Evolutionary conservation across 2,797 vertebrate species (phyloP).

Genomic region (Taeniopygia guttata): DNA sequence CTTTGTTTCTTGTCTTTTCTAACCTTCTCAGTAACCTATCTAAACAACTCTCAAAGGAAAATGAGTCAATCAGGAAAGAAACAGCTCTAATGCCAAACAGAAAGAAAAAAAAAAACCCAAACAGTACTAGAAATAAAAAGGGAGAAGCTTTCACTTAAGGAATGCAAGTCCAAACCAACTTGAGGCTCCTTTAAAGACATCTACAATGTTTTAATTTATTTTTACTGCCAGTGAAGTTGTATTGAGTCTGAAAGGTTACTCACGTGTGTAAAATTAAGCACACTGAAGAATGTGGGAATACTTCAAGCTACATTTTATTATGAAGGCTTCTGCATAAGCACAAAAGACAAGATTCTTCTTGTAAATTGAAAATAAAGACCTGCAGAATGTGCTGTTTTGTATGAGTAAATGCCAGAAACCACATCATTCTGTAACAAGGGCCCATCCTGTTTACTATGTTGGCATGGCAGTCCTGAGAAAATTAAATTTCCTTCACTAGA

Average conservation of each 20-base stretch:
- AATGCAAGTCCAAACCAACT: not conserved
- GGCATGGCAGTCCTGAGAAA: not conserved
- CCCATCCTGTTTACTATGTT: not conserved
- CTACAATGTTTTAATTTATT: not conserved
- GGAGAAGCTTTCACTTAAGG: not conserved
- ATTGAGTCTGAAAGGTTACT: not conserved
- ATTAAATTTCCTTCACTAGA: not conserved
- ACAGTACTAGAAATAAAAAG: not conserved
- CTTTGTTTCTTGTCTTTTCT: conserved; percentile 43
- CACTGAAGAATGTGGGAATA: not conserved
- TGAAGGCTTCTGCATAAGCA: not conserved
- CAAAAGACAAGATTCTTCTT: not conserved
- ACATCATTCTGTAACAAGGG: not conserved
- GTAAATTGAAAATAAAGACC: not conserved
- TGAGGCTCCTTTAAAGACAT: not conserved
- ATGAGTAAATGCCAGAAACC: not conserved
- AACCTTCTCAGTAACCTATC: conserved; percentile 16
- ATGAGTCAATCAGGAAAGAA: conserved; percentile 16
- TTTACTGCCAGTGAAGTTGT: not conserved
- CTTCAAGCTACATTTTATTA: conserved; percentile 5
- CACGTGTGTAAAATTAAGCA: not conserved
- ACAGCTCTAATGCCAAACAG: not conserved
- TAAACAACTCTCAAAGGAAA: conserved; percentile 27
- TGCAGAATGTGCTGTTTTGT: not conserved
- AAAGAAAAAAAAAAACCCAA: not conserved